Evolutionary conservation across 2,113 vertebrate genomes (phyloP), one percentile per base, ranked within the genome.

Genomic region (Seriola dumerili): DNA sequence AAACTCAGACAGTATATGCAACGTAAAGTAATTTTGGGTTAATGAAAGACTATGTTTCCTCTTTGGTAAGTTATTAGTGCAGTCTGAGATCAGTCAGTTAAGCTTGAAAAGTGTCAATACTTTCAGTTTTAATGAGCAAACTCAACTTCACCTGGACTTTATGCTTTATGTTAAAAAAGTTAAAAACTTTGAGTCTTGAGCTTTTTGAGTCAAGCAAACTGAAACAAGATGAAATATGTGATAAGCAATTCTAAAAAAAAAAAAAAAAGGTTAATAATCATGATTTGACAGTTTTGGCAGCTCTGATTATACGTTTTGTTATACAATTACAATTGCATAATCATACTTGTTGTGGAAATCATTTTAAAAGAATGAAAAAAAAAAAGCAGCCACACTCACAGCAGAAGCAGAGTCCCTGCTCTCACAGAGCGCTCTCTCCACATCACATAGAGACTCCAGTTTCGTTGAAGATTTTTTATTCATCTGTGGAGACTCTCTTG

Each of bases 341-440:
- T 4, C 63, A 7, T 40, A 1, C 14, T 17, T 36, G 19, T 42
- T 32, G 13, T 29, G 64, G 25, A 8, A 48, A 38, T 48, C 19
- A 6, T 54, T 54, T n/a, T 1, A 50, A 17, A 16, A 34, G 4
- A 3, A 50, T 19, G 4, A 48, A 48, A 2, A 9, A 21, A 19
- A 59, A 4, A 8, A 21, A n/a, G 21, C 58, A 36, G 62, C 1
- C 16, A 0, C 46, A 96, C 97, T 0, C 91, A 99, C 98, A 67
- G 98, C 97, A 4, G 97, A 95, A 0, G 97, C 95, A 0, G 97
- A 96, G 85, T 98, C 97, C 70, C 95, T 97, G 95, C 97, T 98
- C 66, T 99, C 97, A 0, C 83, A 95, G 1, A 99, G 95, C 0
- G 95, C 95, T 89, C 95, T 95, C 82, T 98, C 97, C 61, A 99